phyloP scores from a whole-genome alignment of 2,113 vertebrate genomes.

The Lipophrys pholis region DNA sequence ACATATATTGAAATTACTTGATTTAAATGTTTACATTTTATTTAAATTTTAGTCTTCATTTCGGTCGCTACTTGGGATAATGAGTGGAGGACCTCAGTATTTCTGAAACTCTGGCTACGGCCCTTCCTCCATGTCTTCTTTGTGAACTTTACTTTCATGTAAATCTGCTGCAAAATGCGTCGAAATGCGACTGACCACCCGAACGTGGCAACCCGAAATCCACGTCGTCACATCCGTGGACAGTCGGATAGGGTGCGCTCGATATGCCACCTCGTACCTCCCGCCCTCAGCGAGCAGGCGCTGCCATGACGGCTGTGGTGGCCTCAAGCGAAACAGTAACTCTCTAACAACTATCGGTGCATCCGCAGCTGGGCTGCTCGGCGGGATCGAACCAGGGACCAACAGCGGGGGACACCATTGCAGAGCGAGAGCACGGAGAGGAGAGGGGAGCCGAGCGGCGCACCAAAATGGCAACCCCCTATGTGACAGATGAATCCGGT shows the following conservation, averaged over 20 bases:
- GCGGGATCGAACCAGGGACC: background rate
- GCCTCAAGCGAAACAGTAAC: background rate
- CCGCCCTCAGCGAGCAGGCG: background rate
- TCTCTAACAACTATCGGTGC: background rate
- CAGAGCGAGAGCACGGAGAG: conserved; percentile 54
- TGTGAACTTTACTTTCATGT: too few relatives aligned
- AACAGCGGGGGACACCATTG: conserved; percentile 5
- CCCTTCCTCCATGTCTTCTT: too few relatives aligned
- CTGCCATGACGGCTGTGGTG: conserved; percentile 25
- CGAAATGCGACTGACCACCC: background rate
- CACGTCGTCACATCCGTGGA: conserved; percentile 76
- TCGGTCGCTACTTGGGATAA: too few relatives aligned
- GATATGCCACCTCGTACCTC: conserved; percentile 14
- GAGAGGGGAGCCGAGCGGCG: conserved; percentile 40
- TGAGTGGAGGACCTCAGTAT: too few relatives aligned
- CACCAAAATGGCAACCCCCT: conserved; percentile 96
- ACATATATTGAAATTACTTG: too few relatives aligned
- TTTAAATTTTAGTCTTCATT: too few relatives aligned
- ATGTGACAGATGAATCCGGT: conserved; percentile 95
- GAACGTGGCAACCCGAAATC: conserved; percentile 70
- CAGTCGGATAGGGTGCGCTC: conserved; percentile 24
- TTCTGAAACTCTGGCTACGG: too few relatives aligned
- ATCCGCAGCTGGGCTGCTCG: background rate
- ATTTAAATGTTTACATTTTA: too few relatives aligned
- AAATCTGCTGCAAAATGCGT: too few relatives aligned